Conservation (phyloP, 2,797 vertebrate species). For the Buphagus erythrorhynchus region DNA sequence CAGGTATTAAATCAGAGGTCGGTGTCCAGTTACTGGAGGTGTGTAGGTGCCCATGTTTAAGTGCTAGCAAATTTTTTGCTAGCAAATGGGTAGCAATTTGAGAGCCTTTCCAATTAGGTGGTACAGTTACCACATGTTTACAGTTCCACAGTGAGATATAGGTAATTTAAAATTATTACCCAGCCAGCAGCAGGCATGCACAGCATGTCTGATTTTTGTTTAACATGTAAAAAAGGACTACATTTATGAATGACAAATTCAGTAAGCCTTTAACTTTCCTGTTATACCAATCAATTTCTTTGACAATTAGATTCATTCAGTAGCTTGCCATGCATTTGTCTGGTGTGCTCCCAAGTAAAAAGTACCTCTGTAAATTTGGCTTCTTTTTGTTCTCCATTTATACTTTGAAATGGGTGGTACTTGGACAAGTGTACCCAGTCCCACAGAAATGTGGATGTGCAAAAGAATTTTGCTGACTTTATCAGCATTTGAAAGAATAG, state of each 20-base stretch:
- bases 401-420: not conserved
- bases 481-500: not conserved
- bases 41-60: not conserved
- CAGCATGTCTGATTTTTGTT: not conserved
- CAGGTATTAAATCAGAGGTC: not conserved
- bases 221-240: not conserved
- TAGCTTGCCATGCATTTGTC: not conserved
- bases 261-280: not conserved
- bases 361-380: not conserved
- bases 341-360: not conserved
- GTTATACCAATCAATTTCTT: not conserved
- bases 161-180: conserved; percentile 3
- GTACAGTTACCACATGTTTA: not conserved
- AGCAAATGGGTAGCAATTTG: not conserved
- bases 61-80: not conserved
- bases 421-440: not conserved
- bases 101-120: not conserved
- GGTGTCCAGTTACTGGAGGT: not conserved
- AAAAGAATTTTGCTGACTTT: not conserved
- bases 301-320: not conserved
- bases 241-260: not conserved
- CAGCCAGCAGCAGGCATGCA: not conserved
- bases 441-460: not conserved
- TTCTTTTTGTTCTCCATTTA: not conserved
- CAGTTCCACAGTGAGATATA: not conserved